Conservation (phyloP, 2,113 vertebrate genomes). For the Geococcyx californianus region DNA sequence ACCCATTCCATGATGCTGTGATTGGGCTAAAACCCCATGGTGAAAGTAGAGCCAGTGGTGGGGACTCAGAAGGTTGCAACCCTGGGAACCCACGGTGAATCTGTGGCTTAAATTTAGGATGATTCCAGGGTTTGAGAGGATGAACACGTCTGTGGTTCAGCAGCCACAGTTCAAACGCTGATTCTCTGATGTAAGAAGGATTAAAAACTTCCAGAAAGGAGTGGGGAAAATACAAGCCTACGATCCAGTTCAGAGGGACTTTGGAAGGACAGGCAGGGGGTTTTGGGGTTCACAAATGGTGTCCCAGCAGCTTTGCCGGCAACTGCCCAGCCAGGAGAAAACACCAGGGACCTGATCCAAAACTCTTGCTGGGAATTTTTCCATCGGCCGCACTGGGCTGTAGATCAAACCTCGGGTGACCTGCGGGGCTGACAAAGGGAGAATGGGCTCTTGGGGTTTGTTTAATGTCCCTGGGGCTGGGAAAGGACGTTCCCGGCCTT, state of each 20-base stretch:
- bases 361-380: neutral
- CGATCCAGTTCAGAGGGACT: neutral
- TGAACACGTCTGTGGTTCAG: neutral
- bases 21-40: neutral
- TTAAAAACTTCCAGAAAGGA: neutral
- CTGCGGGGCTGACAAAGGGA: slow-evolving; percentile 1
- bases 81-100: neutral
- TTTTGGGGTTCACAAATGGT: rapidly evolving
- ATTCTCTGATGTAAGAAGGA: neutral
- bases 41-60: neutral
- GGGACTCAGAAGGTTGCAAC: neutral
- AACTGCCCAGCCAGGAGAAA: neutral
- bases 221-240: neutral
- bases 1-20: no score
- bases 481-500: slow-evolving; percentile 29
- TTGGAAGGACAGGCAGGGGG: neutral
- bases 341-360: neutral
- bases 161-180: neutral
- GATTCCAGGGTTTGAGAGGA: neutral
- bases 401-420: slow-evolving; percentile 36
- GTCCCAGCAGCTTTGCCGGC: neutral
- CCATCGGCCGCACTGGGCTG: neutral
- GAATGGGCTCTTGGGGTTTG: slow-evolving; percentile 37
- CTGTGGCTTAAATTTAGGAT: neutral
- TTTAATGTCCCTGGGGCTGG: slow-evolving; percentile 49